Base-by-base conservation (phyloP, 2,888 invertebrate genomes). In the Chrysolina oricalcia region DNA sequence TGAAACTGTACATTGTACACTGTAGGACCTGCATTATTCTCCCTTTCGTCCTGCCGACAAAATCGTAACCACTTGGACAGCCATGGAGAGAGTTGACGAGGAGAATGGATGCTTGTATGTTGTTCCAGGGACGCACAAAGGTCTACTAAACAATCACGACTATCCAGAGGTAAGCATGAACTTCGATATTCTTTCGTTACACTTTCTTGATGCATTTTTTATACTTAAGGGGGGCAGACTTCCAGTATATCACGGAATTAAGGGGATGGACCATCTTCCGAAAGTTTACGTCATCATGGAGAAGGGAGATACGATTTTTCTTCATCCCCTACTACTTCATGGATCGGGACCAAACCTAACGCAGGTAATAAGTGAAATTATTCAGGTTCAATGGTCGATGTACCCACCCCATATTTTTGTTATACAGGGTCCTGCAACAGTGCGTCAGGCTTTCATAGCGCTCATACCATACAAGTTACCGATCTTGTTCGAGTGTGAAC, bases 311-410 rank as follows among this genome's bases (percentile, higher is more conserved):
- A 96, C 96, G 0, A 94, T 96, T 13, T 94, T 97, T 89, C 95
- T 97, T 87, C 96, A 97, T 89, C 96, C 97, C 0, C 96, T 0
- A 96, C n/a, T n/a, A n/a, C n/a, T n/a, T n/a, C n/a, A n/a, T n/a
- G n/a, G n/a, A n/a, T n/a, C n/a, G n/a, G n/a, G 96, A 17, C 91
- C 93, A 41, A 97, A 97, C 87, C 89, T 88, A 50, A 93, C 95
- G 0, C 90, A 92, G 84, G 94, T 93, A 84, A 56, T 41, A 35
- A 27, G n/a, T n/a, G n/a, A n/a, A 43, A n/a, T n/a, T n/a, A n/a
- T n/a, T n/a, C n/a, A n/a, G n/a, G n/a, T n/a, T n/a, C n/a, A n/a
- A n/a, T n/a, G n/a, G n/a, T n/a, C n/a, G n/a, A n/a, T n/a, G n/a
- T n/a, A n/a, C n/a, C n/a, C n/a, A n/a, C n/a, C n/a, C n/a, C n/a